Evolutionary conservation across 2,113 vertebrate species (phyloP), one percentile per base, ranked within the genome.

Genomic region (Brachypodius melanocephalos): DNA sequence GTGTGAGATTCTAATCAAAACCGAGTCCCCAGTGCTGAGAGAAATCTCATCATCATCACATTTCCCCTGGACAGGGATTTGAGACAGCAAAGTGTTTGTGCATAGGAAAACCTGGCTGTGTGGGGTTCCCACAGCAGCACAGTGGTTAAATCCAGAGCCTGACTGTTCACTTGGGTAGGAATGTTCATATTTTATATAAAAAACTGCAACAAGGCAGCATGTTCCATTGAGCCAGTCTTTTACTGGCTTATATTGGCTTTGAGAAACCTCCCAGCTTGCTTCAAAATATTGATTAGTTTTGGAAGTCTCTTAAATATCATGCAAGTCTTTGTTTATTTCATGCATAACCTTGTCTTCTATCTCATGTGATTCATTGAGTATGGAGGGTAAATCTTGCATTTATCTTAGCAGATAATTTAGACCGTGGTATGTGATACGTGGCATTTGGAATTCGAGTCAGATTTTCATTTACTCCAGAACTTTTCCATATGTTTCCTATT

Each of bases 401-500:
- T 96, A 97, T 97, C 92, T 97, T 88, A 96, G 67, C 57, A 95
- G 95, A 81, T 97, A 95, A 95, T 93, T 90, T 88, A 98, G 95
- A 86, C 95, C 58, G 80, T 96, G 97, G 97, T 98, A 97, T 98
- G 98, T 98, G 97, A 98, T 98, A 99, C 98, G 98, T 99, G 99
- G 99, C 99, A 97, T 97, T 97, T 95, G 69, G 80, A 97, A 97
- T 95, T 98, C 89, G 67, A 96, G 98, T 98, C 98, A 98, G 98
- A 97, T 96, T 97, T 97, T 97, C 91, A 88, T 97, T 96, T 95
- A 91, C 97, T 97, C 97, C 96, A 98, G 98, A 99, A 98, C 97
- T 98, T 97, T 99, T 98, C 98, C 99, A 98, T 99, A 98, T 99
- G 99, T 99, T 99, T 99, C 96, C 96, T 98, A 96, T 98, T 98